A percentile compares a stretch with the other conserved stretches of the same genome.
These are phyloP conservation scores for Andrena camellia DNA, from an alignment of 2,888 invertebrate genomes.

Conservation along the genomic window DNA sequence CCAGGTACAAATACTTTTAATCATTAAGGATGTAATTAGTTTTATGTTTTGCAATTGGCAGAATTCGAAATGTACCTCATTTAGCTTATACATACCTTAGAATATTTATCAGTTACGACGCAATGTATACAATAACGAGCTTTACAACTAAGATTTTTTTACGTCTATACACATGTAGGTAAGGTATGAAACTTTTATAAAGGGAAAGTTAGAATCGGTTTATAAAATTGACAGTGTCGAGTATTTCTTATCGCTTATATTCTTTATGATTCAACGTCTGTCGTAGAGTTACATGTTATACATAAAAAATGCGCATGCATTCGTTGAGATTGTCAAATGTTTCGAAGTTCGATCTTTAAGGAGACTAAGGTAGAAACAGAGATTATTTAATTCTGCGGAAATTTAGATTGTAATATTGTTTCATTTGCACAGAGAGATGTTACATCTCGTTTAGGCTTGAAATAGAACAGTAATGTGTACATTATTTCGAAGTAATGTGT, in stretches of 20 bases:
- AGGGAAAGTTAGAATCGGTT: constrained; percentile 27
- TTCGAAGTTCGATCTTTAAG: constrained; percentile 24
- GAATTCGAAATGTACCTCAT: constrained; percentile 27
- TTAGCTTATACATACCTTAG: constrained; percentile 43
- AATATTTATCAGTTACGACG: constrained; percentile 48
- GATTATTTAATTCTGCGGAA: constrained; percentile 30
- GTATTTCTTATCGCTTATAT: constrained; percentile 6
- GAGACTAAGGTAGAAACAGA: constrained; percentile 3
- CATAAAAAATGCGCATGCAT: constrained; percentile 9
- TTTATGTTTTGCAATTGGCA: constrained; percentile 40
- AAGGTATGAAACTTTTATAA: constrained; percentile 42
- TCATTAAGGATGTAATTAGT: constrained; percentile 36
- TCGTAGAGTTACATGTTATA: constrained; percentile 24
- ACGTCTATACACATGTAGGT: constrained; percentile 31
- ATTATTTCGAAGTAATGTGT: constrained; percentile 4
- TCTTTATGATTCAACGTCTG: constrained; percentile 2
- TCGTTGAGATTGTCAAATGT: constrained; percentile 10
- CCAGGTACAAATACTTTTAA: constrained; percentile 49
- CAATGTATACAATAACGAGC: constrained; percentile 30
- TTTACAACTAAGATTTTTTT: constrained; percentile 53
- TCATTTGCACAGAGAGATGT: constrained; percentile 10
- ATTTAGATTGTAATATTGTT: constrained; percentile 21
- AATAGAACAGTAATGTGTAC: constrained; percentile 2
- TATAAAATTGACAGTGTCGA: constrained; percentile 22
- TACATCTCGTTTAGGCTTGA: not conserved